phyloP scores from a whole-genome alignment of 2,113 vertebrate species.

The Carassius auratus region DNA sequence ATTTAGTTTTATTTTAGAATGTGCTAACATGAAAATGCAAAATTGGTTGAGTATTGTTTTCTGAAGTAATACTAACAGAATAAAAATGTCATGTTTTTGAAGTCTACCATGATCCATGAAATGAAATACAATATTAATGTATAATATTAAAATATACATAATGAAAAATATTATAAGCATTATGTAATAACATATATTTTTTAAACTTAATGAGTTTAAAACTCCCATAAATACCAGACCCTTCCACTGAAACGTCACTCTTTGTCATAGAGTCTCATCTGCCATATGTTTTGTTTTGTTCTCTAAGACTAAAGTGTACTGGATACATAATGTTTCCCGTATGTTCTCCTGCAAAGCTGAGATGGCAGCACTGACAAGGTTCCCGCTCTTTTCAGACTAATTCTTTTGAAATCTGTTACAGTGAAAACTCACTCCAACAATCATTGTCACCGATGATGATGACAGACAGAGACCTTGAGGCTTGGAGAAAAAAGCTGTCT shows the following conservation, averaged over 20 bases:
- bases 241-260: not conserved
- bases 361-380: not conserved
- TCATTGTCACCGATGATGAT: not conserved
- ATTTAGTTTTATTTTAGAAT: not conserved
- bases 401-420: slow-evolving; percentile 16
- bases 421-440: slow-evolving; percentile 11
- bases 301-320: not conserved
- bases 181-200: too few relatives aligned
- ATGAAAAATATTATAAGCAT: too few relatives aligned
- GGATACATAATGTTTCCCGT: not conserved
- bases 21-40: not conserved
- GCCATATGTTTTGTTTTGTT: not conserved
- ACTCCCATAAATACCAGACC: not conserved
- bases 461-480: not conserved
- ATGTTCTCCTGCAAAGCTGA: not conserved
- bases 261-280: not conserved
- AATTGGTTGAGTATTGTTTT: not conserved
- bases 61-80: not conserved
- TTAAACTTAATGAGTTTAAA: not conserved
- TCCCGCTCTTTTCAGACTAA: slow-evolving; percentile 7
- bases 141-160: too few relatives aligned
- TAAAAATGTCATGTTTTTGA: not conserved
- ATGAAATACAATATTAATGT: too few relatives aligned
- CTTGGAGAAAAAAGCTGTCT: not conserved
- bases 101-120: not conserved